Evolutionary conservation across 2,113 vertebrate species (phyloP), one percentile per base, ranked within the genome.

Genomic region (Corythaixoides concolor): DNA sequence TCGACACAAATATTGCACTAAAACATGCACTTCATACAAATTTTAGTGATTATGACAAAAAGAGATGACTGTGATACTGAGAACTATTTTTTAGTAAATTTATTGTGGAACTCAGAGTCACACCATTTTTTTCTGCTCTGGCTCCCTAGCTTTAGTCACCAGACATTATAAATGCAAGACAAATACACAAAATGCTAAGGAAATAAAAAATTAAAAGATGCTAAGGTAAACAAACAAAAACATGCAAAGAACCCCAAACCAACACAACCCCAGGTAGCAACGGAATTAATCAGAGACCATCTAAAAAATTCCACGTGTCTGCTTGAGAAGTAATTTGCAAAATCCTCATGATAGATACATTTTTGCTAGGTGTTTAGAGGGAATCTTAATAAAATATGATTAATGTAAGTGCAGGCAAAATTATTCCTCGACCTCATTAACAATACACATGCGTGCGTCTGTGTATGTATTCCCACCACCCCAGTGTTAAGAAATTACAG

Each of bases 371-470:
- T 32, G 7, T 73, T 90, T 35, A 50, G 35, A 74, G 27, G 82
- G 19, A 72, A 24, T 45, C 7, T 50, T 75, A 50, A 70, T n/a
- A n/a, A 79, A 81, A 83, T 55, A 37, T 26, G 0, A 33, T 56
- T 82, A 73, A 73, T 67, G 58, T 26, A 27, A 3, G 15, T 30
- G 9, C 6, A 80, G 14, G 59, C 4, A 74, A 43, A 11, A 1
- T 13, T 75, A 39, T 60, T 79, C 8, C 30, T 68, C 52, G 59
- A 39, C 3, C 2, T 67, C 12, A 45, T 26, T 33, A 53, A 41
- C 26, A 80, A 37, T 30, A 28, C 5, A 27, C 0, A 0, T 26
- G 3, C n/a, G 18, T 19, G 5, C n/a, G 5, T n/a, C 5, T 49
- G 17, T 26, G 8, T 9, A 1, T 11, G 4, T 43, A 50, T 67